Conservation (phyloP, 2,888 invertebrate genomes). For the Lasioglossum morio region DNA sequence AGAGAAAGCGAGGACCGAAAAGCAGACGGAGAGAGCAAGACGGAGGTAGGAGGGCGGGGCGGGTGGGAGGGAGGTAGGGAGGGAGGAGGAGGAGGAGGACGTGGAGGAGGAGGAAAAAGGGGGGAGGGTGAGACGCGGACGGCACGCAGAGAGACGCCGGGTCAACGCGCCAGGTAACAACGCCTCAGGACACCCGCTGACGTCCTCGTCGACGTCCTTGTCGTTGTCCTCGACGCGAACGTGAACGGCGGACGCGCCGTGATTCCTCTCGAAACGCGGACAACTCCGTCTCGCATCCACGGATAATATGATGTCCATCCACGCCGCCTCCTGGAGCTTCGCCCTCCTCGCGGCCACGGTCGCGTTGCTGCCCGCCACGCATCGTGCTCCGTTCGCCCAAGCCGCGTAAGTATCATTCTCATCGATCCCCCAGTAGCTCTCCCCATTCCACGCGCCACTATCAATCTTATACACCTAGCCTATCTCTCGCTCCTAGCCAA, state of each 20-base stretch:
- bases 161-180: slow-evolving; percentile 76
- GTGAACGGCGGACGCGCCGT: slow-evolving; percentile 52
- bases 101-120: slow-evolving; percentile 62
- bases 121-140: slow-evolving; percentile 73
- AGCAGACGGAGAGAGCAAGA: slow-evolving; percentile 65
- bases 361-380: slow-evolving; percentile 87
- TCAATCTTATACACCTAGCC: slow-evolving; percentile 2
- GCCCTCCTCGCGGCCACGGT: slow-evolving; percentile 84
- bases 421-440: slow-evolving; percentile 4
- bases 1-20: slow-evolving; percentile 56
- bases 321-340: slow-evolving; percentile 86
- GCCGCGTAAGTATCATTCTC: slow-evolving; percentile 87
- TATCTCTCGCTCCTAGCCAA: neutral
- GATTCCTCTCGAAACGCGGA: slow-evolving; percentile 51
- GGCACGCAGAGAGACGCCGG: slow-evolving; percentile 75
- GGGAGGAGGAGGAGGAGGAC: slow-evolving; percentile 64
- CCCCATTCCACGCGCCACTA: neutral
- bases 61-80: slow-evolving; percentile 66
- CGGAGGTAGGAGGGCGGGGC: slow-evolving; percentile 69
- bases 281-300: slow-evolving; percentile 47
- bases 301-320: slow-evolving; percentile 79
- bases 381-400: slow-evolving; percentile 85
- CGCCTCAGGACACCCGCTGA: slow-evolving; percentile 73
- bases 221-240: slow-evolving; percentile 56
- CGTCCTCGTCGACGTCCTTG: slow-evolving; percentile 66